These are phyloP conservation scores for Brachyhypopomus occidentalis DNA, from an alignment of 2,113 vertebrate genomes.

Conservation along the genomic window DNA sequence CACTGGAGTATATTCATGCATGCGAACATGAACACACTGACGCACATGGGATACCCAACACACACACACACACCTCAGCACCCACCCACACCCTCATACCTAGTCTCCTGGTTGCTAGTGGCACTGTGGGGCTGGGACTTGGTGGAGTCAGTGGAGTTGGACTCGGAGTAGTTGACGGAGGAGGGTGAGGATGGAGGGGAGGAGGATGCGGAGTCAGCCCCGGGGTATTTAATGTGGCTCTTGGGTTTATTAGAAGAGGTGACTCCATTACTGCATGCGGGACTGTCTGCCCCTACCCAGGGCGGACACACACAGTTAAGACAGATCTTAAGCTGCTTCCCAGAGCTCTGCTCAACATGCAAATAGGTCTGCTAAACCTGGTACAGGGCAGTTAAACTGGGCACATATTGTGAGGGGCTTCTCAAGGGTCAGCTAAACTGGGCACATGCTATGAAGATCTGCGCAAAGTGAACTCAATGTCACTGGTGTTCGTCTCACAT, in stretches of 20 bases:
- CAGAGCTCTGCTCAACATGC: no score
- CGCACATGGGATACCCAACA: no score
- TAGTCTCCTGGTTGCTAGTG: constrained; percentile 97
- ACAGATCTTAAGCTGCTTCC: no score
- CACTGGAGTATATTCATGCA: no score
- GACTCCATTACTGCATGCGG: constrained; percentile 95
- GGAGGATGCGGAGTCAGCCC: constrained; percentile 89
- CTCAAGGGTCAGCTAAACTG: no score
- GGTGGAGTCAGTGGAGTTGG: constrained; percentile 97
- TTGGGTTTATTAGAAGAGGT: constrained; percentile 87
- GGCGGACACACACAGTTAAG: background rate
- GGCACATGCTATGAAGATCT: no score
- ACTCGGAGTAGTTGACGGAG: constrained; percentile 96
- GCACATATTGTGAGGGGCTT: no score
- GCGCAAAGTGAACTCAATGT: no score
- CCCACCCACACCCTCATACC: constrained; percentile 68
- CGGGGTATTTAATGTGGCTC: constrained; percentile 89
- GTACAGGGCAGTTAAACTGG: no score
- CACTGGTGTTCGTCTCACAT: no score
- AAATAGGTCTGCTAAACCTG: no score
- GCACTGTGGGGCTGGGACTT: constrained; percentile 96
- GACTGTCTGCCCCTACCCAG: constrained; percentile 87
- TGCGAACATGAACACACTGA: no score
- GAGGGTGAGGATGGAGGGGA: constrained; percentile 93
- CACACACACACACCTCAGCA: constrained; percentile 52